Percentiles rank a stretch among this genome's conserved stretches.
phyloP scores from a whole-genome alignment of 2,797 vertebrate genomes.

The Argya squamiceps region DNA sequence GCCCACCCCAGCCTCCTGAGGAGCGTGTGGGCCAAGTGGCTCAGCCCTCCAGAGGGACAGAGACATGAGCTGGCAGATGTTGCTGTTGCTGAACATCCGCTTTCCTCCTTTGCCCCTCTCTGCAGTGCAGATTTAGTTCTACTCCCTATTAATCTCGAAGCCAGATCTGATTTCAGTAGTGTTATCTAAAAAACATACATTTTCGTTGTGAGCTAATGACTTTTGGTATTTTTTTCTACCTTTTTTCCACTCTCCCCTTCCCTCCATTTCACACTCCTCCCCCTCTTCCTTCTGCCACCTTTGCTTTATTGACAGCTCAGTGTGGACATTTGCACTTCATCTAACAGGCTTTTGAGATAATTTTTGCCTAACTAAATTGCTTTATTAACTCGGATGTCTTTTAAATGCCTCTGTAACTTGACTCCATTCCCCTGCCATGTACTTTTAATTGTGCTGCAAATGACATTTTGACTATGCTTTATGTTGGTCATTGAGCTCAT shows the following conservation, averaged over 20 bases:
- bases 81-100: not conserved
- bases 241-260: not conserved
- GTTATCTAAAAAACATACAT: not conserved
- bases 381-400: conserved; percentile 19
- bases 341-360: not conserved
- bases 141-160: not conserved
- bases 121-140: not conserved
- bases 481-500: not conserved
- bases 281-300: not conserved
- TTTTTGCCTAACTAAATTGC: not conserved
- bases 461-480: not conserved
- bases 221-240: not conserved
- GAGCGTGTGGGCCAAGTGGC: not conserved
- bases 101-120: not conserved
- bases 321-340: conserved; percentile 7
- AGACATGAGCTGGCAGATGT: not conserved
- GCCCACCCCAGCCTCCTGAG: not conserved
- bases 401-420: conserved; percentile 21
- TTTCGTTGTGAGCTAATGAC: not conserved
- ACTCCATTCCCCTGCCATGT: not conserved
- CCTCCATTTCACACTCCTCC: not conserved
- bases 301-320: not conserved
- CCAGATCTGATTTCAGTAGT: not conserved
- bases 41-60: not conserved
- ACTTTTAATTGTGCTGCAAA: conserved; percentile 37